Conservation (phyloP, 2,888 invertebrate species). For the Acronicta leporina region DNA sequence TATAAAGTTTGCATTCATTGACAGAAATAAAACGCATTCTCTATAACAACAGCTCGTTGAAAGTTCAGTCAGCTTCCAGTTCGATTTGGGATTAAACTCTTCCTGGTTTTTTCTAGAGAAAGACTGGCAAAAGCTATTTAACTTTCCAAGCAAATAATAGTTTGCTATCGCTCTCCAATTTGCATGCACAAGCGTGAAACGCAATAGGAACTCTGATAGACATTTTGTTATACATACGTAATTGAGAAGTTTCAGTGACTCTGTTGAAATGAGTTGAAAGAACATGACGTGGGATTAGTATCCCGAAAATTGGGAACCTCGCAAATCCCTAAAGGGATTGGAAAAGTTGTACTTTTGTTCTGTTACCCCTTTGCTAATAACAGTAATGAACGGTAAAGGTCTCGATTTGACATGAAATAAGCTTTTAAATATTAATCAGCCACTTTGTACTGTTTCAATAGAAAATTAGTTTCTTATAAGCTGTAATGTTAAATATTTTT, state of each 20-base stretch:
- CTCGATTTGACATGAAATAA: constrained; percentile 36
- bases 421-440: constrained; percentile 44
- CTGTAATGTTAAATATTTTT: too few relatives aligned
- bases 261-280: constrained; percentile 45
- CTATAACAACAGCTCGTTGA: constrained; percentile 52
- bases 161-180: constrained; percentile 70
- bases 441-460: too few relatives aligned
- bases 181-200: constrained; percentile 66
- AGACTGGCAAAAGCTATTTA: constrained; percentile 77
- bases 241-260: constrained; percentile 45
- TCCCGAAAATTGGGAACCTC: constrained; percentile 39
- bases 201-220: constrained; percentile 45
- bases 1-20: constrained; percentile 40
- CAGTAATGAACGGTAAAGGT: constrained; percentile 51
- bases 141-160: constrained; percentile 78
- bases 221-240: constrained; percentile 36
- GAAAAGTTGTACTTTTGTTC: constrained; percentile 49
- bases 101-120: constrained; percentile 70
- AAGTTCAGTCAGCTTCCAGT: constrained; percentile 49
- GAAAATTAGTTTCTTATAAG: too few relatives aligned
- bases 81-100: constrained; percentile 72
- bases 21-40: constrained; percentile 41
- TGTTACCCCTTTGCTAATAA: constrained; percentile 41
- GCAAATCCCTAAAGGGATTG: constrained; percentile 44
- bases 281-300: constrained; percentile 40